Conservation (phyloP, 1,140 invertebrate genomes). For the Camponotus pennsylvanicus region DNA sequence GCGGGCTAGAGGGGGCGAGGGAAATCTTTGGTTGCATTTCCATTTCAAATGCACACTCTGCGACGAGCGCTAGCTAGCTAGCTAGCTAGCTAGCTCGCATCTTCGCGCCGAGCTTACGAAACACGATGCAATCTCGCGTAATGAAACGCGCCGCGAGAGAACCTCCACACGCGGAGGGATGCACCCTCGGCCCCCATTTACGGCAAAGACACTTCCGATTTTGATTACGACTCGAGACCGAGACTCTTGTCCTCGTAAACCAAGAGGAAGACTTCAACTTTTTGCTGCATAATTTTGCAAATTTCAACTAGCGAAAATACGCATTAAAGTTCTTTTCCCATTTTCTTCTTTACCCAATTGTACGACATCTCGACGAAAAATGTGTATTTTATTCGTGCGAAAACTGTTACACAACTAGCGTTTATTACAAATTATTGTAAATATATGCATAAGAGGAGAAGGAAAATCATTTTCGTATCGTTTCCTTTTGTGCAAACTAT, state of each 20-base stretch:
- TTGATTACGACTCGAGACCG: constrained; percentile 16
- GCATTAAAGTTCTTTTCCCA: not conserved
- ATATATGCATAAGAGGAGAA: not conserved
- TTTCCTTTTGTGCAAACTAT: not conserved
- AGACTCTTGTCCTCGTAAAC: not conserved
- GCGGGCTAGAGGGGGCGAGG: constrained; percentile 17
- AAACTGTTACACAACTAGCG: too few relatives aligned
- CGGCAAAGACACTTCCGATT: constrained; percentile 16
- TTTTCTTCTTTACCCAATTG: not conserved
- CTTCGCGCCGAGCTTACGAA: constrained; percentile 53
- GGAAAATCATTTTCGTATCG: not conserved
- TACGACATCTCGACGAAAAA: too few relatives aligned
- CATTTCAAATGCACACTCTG: constrained; percentile 77
- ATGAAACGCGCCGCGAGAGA: constrained; percentile 74
- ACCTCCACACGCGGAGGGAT: constrained; percentile 1
- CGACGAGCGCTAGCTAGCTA: constrained; percentile 32
- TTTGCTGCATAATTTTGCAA: not conserved
- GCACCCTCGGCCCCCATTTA: not conserved
- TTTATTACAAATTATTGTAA: not conserved
- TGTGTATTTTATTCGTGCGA: too few relatives aligned
- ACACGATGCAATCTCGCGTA: constrained; percentile 79
- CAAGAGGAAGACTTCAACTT: not conserved
- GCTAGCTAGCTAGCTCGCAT: constrained; percentile 28
- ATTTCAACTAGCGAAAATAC: not conserved
- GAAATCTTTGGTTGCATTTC: constrained; percentile 78